Evolutionary conservation across 1,140 invertebrate genomes (phyloP), one percentile per base, ranked within the genome.

Genomic region (Eriosoma lanigerum): DNA sequence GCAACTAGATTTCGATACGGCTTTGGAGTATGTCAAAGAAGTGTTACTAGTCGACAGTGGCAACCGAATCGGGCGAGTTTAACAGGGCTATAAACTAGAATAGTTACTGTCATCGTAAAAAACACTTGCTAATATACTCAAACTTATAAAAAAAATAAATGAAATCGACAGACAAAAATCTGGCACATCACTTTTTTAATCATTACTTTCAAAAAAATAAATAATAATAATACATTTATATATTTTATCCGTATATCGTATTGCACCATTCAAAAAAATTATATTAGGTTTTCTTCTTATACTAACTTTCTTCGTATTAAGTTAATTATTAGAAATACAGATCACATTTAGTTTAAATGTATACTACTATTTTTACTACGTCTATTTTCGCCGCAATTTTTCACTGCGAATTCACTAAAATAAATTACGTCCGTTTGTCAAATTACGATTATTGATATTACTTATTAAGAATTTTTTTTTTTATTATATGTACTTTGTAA

Each of bases 1-100:
- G 75, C 52, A 38, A 62, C 75, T 78, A 60, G 75, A 78, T 78
- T 78, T 78, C 75, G 24, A 78, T 78, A 78, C 75, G 75, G 75
- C 75, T 78, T 48, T 62, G 75, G 75, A 78, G 75, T 78, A 3
- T 78, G 75, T 78, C 44, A 60, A 62, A 78, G 56, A 78, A 78
- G 75, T 78, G 32, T 78, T 78, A 78, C 56, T 78, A 52, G 75
- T 60, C 21, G 75, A 78, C 75, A 26, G 56, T 44, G 56, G 75
- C 56, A 48, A 46, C 46, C 38, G 56, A 58, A 78, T 78, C 75
- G 75, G 75, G 75, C 75, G 19, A 78, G 75, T 78, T 46, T 60
- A 46, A 62, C 38, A 76, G 29, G 32, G 32, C 68, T 52, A 72
- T 72, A 72, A 72, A 72, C 48, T 52, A 72, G 68, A 52, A 72